Evolutionary conservation across 2,797 vertebrate species (phyloP), one percentile per base, ranked within the genome.

Genomic region (Hoplostethus atlanticus): DNA sequence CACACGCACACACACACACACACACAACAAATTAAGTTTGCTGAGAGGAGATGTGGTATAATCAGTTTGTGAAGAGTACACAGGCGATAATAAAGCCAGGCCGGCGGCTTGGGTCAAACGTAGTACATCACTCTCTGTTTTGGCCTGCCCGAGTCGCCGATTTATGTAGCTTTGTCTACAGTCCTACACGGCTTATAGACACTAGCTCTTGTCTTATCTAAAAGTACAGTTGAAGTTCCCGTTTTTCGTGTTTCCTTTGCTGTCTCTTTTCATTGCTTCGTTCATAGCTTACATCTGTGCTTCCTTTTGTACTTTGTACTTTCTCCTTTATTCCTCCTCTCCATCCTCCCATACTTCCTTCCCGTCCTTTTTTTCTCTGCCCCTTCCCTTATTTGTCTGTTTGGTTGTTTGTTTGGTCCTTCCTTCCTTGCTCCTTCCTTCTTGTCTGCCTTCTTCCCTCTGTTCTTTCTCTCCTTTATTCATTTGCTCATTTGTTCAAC

Each of bases 41-140:
- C 76, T 71, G 68, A 77, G 73, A 67, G 64, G 64, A 80, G 73
- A 63, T 79, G 64, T 59, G 17, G 63, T 64, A 73, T 80, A 87
- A 89, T 87, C 64, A 81, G 61, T 88, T 87, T 87, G 77, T 73
- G 71, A 84, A 73, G 73, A 75, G 78, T 73, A 82, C 83, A 77
- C 58, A 80, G 79, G 75, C 53, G 76, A 89, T 90, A 84, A 90
- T 88, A 89, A 81, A 89, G 84, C 73, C 71, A 53, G 86, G 72
- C 51, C 11, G 3, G 71, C 4, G 46, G 77, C 83, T 83, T 30
- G 62, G 65, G 77, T 83, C 73, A 63, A 85, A 84, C 40, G 6
- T 73, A 81, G 70, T 80, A 73, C 54, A 89, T 88, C 83, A 75
- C 80, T 83, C 77, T 80, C 52, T 73, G 86, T 71, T 84, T 80